Percentiles rank a stretch among this genome's conserved stretches.
These are phyloP conservation scores for Tympanoctomys barrerae DNA, from an alignment of 2,797 vertebrate genomes.

Conservation along the genomic window DNA sequence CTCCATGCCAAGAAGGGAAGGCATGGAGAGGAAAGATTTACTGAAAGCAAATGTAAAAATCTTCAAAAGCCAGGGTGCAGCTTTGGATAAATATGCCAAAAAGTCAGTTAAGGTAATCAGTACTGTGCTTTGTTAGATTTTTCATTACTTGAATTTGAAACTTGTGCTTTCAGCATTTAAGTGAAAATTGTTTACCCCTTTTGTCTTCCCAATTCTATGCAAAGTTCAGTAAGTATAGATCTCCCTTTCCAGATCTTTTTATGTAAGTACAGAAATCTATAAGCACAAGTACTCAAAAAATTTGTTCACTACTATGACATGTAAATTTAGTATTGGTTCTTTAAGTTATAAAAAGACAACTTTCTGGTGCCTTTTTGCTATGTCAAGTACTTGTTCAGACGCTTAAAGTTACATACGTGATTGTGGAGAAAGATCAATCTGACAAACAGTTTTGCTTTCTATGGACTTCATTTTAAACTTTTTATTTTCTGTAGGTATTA, in stretches of 20 bases:
- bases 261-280: background rate
- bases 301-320: background rate
- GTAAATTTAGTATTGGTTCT: constrained; percentile 4
- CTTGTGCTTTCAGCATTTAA: constrained; percentile 17
- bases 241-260: constrained; percentile 24
- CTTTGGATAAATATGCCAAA: constrained; percentile 96
- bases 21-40: constrained; percentile 98
- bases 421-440: background rate
- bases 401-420: background rate
- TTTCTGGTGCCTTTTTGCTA: constrained; percentile 8
- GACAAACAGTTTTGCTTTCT: constrained; percentile 15
- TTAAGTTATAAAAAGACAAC: constrained; percentile 22
- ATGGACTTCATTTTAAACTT: constrained; percentile 61
- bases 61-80: constrained; percentile 95
- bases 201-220: background rate
- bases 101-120: constrained; percentile 95
- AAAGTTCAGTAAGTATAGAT: background rate
- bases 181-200: background rate
- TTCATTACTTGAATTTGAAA: constrained; percentile 8
- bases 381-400: constrained; percentile 2
- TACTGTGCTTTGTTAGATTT: background rate
- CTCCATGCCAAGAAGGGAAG: constrained; percentile 97
- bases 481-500: constrained; percentile 52
- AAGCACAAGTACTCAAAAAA: constrained; percentile 43
- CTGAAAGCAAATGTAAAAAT: constrained; percentile 98